phyloP scores from a whole-genome alignment of 2,113 vertebrate genomes.

The Pogona vitticeps region DNA sequence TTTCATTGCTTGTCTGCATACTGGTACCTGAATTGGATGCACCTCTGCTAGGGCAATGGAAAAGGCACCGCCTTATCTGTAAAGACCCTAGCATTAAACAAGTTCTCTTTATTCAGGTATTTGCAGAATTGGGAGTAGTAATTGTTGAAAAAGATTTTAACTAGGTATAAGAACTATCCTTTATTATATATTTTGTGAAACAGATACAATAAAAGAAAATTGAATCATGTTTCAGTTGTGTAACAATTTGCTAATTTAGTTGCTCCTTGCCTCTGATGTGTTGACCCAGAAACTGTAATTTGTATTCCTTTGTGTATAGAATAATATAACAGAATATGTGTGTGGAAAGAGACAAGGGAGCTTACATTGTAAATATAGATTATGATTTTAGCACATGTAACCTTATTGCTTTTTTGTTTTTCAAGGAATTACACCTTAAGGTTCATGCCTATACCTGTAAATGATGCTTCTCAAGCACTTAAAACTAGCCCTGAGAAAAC shows the following conservation, averaged over 20 bases:
- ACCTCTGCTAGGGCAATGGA: too few relatives aligned
- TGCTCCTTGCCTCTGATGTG: neutral
- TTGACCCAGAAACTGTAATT: neutral
- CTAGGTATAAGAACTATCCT: neutral
- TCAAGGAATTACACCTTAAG: conserved; percentile 93
- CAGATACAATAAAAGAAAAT: neutral
- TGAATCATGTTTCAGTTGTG: neutral
- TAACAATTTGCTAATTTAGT: neutral
- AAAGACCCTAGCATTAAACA: too few relatives aligned
- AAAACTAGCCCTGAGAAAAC: conserved; percentile 96
- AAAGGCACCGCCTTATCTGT: too few relatives aligned
- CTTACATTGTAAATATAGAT: neutral
- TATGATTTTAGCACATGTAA: neutral
- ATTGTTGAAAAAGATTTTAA: neutral
- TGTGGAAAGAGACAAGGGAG: neutral
- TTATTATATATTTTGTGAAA: neutral
- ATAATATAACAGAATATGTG: neutral
- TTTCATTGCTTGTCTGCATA: too few relatives aligned
- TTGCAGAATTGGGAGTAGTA: neutral
- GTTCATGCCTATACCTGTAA: conserved; percentile 97
- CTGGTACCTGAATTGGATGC: too few relatives aligned
- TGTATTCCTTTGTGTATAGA: neutral
- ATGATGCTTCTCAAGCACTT: conserved; percentile 94
- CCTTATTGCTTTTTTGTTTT: conserved; percentile 6
- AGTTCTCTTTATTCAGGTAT: neutral